These are phyloP conservation scores for Theonella swinhoei DNA, from an alignment of 37 sponge, comb jelly and placozoan species.

Conservation along the genomic window DNA sequence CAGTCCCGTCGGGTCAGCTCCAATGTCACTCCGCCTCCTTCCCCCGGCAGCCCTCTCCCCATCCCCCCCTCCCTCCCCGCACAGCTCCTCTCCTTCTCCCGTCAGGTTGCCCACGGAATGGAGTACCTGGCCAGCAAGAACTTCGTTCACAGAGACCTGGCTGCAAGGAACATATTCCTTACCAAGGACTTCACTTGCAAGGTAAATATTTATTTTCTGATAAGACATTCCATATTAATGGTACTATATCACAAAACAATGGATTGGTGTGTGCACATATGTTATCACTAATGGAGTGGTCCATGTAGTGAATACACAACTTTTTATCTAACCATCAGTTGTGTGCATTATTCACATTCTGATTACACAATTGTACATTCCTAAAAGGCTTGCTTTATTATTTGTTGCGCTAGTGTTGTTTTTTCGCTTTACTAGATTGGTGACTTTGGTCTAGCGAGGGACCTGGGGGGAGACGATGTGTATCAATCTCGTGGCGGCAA, in stretches of 20 bases:
- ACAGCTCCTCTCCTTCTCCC: conserved; percentile 24
- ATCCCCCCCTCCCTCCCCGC: not conserved
- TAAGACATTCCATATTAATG: no score
- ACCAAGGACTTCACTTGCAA: conserved; percentile 30
- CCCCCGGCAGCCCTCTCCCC: not conserved
- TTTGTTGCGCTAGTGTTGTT: no score
- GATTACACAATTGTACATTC: no score
- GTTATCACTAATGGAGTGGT: no score
- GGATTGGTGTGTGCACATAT: no score
- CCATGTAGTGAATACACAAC: no score
- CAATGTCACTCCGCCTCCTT: not conserved
- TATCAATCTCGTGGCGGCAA: conserved; percentile 61
- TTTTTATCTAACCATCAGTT: no score
- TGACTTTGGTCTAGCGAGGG: conserved; percentile 78
- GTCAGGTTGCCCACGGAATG: conserved; percentile 39
- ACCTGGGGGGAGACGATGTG: conserved; percentile 32
- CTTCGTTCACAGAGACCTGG: conserved; percentile 62
- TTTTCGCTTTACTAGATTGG: no score
- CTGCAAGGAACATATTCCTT: conserved; percentile 59
- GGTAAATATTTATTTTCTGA: not conserved
- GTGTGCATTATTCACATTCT: no score
- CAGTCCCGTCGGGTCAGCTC: not conserved
- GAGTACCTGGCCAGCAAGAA: conserved; percentile 26
- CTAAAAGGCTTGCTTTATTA: no score
- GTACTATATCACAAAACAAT: no score